Evolutionary conservation across 2,888 invertebrate species (phyloP).

Genomic region (Apamea epomidion): DNA sequence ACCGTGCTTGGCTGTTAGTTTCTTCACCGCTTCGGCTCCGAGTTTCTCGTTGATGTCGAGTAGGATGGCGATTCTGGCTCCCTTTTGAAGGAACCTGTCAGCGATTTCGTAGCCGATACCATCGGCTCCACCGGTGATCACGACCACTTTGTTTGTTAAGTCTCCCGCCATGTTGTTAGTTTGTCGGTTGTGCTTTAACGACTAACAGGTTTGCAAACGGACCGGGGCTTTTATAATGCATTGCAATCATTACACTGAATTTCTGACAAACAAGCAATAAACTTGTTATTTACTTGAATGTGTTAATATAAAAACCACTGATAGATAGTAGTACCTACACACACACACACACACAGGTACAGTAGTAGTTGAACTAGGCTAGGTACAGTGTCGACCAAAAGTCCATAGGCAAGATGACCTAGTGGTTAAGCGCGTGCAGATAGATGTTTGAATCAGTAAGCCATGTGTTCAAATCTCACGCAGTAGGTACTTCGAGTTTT

Average conservation of each 20-base stretch:
- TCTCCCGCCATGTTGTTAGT: slow-evolving; percentile 58
- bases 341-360: no score
- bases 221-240: slow-evolving; percentile 36
- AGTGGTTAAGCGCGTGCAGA: no score
- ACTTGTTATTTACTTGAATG: slow-evolving; percentile 32
- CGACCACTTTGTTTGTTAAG: slow-evolving; percentile 67
- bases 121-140: slow-evolving; percentile 88
- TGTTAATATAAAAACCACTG: neutral
- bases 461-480: no score
- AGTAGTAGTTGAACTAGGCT: no score
- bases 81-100: slow-evolving; percentile 83
- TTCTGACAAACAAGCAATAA: slow-evolving; percentile 51
- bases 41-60: slow-evolving; percentile 75
- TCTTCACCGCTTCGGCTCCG: slow-evolving; percentile 81
- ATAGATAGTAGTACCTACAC: no score
- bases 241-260: neutral
- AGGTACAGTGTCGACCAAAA: no score
- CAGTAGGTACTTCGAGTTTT: no score
- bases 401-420: no score
- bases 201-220: slow-evolving; percentile 14
- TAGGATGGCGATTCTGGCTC: slow-evolving; percentile 73
- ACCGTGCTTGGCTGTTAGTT: slow-evolving; percentile 84
- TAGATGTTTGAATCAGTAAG: no score
- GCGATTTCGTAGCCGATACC: slow-evolving; percentile 88
- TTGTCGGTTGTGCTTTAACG: slow-evolving; percentile 11